A percentile compares a stretch with the other conserved stretches of the same genome.
phyloP scores from a whole-genome alignment of 2,888 invertebrate genomes.

The Sinohyriopsis cumingii region DNA sequence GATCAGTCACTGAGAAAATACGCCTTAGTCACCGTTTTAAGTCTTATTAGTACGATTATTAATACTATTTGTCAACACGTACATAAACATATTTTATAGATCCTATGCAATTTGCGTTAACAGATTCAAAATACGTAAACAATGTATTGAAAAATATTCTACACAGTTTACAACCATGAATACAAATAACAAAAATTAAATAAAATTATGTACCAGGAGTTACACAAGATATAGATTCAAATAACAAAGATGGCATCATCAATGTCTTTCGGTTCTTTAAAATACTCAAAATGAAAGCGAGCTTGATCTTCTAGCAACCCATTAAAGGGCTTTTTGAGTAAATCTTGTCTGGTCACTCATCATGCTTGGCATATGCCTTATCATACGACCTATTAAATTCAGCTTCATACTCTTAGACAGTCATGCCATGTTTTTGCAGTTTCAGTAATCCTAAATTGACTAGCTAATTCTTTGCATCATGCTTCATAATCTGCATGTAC shows the following conservation, averaged over 20 bases:
- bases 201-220: no score
- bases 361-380: conserved; percentile 9
- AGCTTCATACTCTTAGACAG: conserved; percentile 17
- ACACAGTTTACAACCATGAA: no score
- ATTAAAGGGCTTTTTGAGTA: conserved; percentile 17
- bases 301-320: conserved; percentile 22
- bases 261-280: conserved; percentile 17
- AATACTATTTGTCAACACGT: no score
- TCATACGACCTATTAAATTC: conserved; percentile 20
- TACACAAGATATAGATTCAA: no score
- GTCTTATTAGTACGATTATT: no score
- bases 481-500: conserved; percentile 6
- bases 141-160: no score
- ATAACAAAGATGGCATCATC: conserved; percentile 12
- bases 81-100: no score
- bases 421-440: conserved; percentile 13
- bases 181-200: no score
- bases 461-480: conserved; percentile 11
- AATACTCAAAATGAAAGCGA: conserved; percentile 22
- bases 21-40: no score
- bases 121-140: no score
- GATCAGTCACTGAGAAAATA: no score
- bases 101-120: no score
- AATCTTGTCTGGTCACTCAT: conserved; percentile 12
- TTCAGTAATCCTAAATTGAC: conserved; percentile 17